Evolutionary conservation across 2,888 invertebrate species (phyloP), one percentile per base, ranked within the genome.

Genomic region (Parnassius smintheus): DNA sequence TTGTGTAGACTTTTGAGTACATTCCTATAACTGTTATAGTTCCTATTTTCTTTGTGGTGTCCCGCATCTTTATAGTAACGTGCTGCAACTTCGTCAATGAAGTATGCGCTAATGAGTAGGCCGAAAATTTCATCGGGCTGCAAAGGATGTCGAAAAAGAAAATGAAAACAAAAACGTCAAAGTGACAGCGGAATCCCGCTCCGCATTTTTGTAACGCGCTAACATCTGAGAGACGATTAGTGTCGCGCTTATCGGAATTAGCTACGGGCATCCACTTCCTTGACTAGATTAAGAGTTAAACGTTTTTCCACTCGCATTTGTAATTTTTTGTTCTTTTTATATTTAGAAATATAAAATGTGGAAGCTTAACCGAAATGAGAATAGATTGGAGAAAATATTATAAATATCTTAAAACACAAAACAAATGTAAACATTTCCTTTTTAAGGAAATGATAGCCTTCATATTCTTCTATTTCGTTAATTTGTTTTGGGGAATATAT

Each of bases 261-360:
- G 80, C 75, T 74, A 71, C 80, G 78, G 76, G 77, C 81, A 77
- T 72, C 76, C 80, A 85, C 85, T 88, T 89, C 87, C 86, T 77
- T 72, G 70, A 71, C 68, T 73, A 70, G 69, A 74, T 7, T 22
- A 54, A 68, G 69, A 68, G 69, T 74, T 68, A 68, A 70, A 65
- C 66, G 69, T 56, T 67, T 64, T 66, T 59, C 61, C 58, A 58
- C 64, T 66, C 59, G 57, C 56, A 61, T 51, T 46, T 41, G 18
- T 18, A 61, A 48, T 56, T 45, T 56, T 75, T 2, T 46, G 2
- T 46, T n/a, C 46, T 46, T n/a, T 46, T n/a, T 11, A 46, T 2
- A 46, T 4, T 9, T 11, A n/a, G n/a, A 46, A 46, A 46, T 25
- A 25, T 25, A 25, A 25, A 25, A 4, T 25, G 25, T 25, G 4